phyloP scores from a whole-genome alignment of 1,140 invertebrate species.

The Hyles euphorbiae region DNA sequence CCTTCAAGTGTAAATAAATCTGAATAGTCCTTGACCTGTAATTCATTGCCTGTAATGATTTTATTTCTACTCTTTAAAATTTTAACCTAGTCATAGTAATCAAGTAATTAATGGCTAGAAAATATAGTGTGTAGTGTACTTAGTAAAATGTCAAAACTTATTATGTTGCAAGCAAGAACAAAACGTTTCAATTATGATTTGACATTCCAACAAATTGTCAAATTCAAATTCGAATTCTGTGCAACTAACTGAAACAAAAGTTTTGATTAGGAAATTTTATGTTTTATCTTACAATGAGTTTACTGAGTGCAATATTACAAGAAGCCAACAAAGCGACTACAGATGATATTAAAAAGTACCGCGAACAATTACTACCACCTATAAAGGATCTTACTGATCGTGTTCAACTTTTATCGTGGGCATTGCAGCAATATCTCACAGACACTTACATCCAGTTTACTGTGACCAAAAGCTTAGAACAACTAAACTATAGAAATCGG shows the following conservation, averaged over 20 bases:
- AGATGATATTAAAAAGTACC: conserved; percentile 45
- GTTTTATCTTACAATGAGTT: conserved; percentile 40
- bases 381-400: conserved; percentile 54
- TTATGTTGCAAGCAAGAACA: not conserved
- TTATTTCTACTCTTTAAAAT: no score
- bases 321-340: conserved; percentile 42
- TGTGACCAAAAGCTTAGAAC: conserved; percentile 57
- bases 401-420: conserved; percentile 56
- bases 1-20: no score
- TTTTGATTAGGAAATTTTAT: not conserved
- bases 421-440: conserved; percentile 58
- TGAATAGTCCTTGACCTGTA: no score
- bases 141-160: no score
- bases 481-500: conserved; percentile 57
- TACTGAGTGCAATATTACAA: conserved; percentile 46
- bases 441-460: conserved; percentile 54
- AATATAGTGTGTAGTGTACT: no score
- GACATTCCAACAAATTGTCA: not conserved
- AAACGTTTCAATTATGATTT: not conserved
- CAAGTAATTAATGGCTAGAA: no score
- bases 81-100: no score
- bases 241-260: conserved; percentile 23
- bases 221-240: conserved; percentile 7
- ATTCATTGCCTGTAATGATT: no score
- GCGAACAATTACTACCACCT: conserved; percentile 39